phyloP scores from a whole-genome alignment of 2,113 vertebrate genomes.

The Neogobius melanostomus region DNA sequence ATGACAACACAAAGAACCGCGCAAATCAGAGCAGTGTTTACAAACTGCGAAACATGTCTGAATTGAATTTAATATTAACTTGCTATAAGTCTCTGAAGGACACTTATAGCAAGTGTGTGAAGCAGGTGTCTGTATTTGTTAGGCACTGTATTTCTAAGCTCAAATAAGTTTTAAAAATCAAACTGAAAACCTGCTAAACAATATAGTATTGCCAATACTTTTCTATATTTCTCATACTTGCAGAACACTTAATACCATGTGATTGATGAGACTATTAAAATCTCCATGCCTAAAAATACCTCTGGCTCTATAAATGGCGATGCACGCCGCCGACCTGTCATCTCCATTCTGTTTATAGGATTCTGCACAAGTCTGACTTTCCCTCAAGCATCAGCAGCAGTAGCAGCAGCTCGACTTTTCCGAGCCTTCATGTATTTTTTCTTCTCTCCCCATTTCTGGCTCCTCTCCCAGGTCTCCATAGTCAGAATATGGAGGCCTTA shows the following conservation, averaged over 20 bases:
- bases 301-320: neutral
- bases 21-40: neutral
- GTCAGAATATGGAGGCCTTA: slow-evolving; percentile 41
- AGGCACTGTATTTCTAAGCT: too few species aligned
- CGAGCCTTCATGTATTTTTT: neutral
- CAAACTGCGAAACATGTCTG: neutral
- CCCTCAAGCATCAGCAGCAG: neutral
- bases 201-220: neutral
- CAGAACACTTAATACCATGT: neutral
- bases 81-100: neutral
- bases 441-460: slow-evolving; percentile 9
- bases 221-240: neutral
- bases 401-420: too few species aligned
- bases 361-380: slow-evolving; percentile 9
- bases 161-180: too few species aligned
- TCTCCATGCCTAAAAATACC: neutral
- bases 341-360: slow-evolving; percentile 6
- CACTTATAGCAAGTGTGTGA: too few species aligned
- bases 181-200: too few species aligned
- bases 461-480: slow-evolving; percentile 30
- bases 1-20: neutral
- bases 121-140: too few species aligned
- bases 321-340: neutral
- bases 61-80: neutral
- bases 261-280: neutral